Conservation (phyloP, 2,113 vertebrate genomes). For the Bettongia penicillata region DNA sequence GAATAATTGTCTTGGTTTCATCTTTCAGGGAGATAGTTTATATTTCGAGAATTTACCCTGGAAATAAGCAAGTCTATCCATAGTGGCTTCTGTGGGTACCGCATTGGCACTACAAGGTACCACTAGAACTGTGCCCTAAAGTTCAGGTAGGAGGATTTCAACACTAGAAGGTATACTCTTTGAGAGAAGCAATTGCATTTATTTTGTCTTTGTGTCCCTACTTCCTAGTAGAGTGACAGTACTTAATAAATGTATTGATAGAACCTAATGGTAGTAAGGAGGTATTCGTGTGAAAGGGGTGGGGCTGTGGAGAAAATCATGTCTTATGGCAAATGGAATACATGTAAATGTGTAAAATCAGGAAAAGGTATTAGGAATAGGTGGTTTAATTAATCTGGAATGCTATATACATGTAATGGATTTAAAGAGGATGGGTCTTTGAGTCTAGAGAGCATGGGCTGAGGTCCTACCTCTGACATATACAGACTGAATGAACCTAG, state of each 20-base stretch:
- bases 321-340: background rate
- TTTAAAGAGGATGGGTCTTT: background rate
- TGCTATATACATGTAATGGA: background rate
- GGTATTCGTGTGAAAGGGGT: background rate
- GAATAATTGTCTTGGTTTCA: no score
- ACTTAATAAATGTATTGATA: conserved; percentile 4
- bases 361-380: background rate
- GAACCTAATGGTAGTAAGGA: background rate
- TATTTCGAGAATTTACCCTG: no score
- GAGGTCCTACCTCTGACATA: background rate
- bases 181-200: background rate
- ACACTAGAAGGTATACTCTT: background rate
- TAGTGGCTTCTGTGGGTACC: no score
- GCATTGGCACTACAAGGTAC: background rate
- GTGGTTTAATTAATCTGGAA: background rate
- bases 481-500: background rate
- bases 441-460: background rate
- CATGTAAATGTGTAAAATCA: background rate
- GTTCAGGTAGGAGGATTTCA: background rate
- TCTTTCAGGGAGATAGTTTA: no score
- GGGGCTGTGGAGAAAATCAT: background rate
- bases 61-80: no score
- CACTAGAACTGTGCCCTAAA: background rate
- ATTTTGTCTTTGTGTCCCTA: background rate
- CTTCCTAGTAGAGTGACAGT: background rate